Evolutionary conservation across 2,888 invertebrate species (phyloP).

Genomic region (Polydrusus tereticollis): DNA sequence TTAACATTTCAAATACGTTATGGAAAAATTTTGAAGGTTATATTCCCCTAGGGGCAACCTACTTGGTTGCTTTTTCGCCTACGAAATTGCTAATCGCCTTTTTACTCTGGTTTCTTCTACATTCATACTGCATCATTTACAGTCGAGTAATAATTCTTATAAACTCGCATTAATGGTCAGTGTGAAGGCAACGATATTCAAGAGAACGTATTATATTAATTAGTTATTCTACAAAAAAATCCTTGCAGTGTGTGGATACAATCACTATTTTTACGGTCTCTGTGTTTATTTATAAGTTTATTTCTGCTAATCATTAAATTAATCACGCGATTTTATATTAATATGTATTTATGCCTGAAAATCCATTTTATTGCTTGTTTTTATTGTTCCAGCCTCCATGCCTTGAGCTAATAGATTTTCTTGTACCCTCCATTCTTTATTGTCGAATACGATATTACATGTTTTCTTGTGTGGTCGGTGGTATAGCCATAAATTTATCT

Average conservation of each 20-base stretch:
- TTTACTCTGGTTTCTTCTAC: not conserved
- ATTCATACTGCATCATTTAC: not conserved
- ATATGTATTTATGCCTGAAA: no score
- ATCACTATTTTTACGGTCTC: slow-evolving; percentile 8
- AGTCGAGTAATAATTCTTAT: not conserved
- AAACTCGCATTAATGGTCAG: slow-evolving; percentile 1
- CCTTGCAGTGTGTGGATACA: slow-evolving; percentile 18
- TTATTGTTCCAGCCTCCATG: no score
- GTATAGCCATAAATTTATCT: no score
- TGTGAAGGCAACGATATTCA: slow-evolving; percentile 11
- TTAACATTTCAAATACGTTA: no score
- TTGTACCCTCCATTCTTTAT: no score
- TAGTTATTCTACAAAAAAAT: slow-evolving; percentile 14
- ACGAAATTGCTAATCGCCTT: not conserved
- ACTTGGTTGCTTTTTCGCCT: not conserved
- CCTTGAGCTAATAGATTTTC: no score
- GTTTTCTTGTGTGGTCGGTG: no score
- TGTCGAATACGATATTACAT: no score
- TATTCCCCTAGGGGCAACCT: no score
- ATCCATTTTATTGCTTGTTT: not conserved
- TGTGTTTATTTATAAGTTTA: slow-evolving; percentile 11
- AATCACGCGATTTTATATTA: not conserved
- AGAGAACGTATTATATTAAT: not conserved
- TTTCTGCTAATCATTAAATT: not conserved
- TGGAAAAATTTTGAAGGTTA: no score